phyloP scores from a whole-genome alignment of 2,888 invertebrate species.

The Aphodius sticticus region DNA sequence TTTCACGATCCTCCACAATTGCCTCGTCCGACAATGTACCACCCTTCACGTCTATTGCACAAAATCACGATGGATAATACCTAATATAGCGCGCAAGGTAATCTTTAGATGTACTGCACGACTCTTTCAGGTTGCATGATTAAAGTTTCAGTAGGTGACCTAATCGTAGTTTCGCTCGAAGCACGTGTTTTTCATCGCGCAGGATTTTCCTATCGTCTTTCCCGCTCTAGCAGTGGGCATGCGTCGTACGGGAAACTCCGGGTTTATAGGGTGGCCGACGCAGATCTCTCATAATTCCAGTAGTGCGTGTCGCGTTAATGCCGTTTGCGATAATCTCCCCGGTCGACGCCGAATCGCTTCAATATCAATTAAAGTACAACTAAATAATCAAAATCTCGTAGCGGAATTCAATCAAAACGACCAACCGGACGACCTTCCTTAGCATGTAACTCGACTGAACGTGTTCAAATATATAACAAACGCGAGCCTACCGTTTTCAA shows the following conservation, averaged over 20 bases:
- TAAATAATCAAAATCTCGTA: conserved; percentile 19
- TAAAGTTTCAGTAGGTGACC: conserved; percentile 18
- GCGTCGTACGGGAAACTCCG: conserved; percentile 40
- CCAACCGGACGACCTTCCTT: background rate
- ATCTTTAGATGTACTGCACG: conserved; percentile 12
- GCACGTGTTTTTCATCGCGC: conserved; percentile 22
- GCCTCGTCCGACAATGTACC: conserved; percentile 17
- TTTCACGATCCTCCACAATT: conserved; percentile 23
- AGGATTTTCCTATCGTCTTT: conserved; percentile 22
- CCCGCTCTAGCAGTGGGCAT: conserved; percentile 27
- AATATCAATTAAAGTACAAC: conserved; percentile 39
- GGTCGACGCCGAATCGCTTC: conserved; percentile 33
- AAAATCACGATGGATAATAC: background rate
- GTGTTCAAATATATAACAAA: conserved; percentile 10
- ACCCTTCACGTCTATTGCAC: background rate
- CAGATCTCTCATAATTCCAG: conserved; percentile 39
- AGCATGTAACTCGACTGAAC: background rate
- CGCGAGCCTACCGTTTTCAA: conserved; percentile 12
- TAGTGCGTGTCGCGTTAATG: conserved; percentile 44
- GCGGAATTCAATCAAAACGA: background rate
- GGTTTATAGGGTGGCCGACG: conserved; percentile 40
- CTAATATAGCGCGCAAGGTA: conserved; percentile 17
- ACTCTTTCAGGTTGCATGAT: conserved; percentile 10
- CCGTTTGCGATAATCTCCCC: conserved; percentile 37
- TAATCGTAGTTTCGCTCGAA: background rate